Evolutionary conservation across 64 coral and sea anemone species (phyloP).

Genomic region (Anthopleura sola): DNA sequence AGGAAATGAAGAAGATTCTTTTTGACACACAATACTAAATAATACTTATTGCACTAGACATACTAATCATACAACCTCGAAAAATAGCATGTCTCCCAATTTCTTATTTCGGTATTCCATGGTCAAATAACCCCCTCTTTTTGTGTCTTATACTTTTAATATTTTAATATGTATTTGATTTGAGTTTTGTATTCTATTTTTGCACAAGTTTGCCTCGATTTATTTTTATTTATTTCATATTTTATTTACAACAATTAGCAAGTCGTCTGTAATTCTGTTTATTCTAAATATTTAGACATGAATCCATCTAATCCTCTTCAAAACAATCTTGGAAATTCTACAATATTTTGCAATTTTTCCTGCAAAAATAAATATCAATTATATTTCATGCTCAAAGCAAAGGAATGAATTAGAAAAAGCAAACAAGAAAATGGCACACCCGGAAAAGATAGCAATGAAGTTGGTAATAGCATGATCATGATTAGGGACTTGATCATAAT

Average conservation of each 20-base stretch:
- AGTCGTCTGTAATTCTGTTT: background rate
- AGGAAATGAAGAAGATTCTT: background rate
- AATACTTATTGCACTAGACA: background rate
- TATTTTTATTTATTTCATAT: background rate
- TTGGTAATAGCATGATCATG: too few species aligned
- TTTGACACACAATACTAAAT: background rate
- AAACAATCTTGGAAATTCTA: background rate
- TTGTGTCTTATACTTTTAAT: too few species aligned
- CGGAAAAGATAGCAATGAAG: background rate
- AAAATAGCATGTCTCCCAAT: background rate
- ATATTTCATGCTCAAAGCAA: background rate
- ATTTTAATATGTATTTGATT: too few species aligned
- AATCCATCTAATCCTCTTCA: background rate
- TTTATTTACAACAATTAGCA: background rate
- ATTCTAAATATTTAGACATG: constrained; percentile 3
- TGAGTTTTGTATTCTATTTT: background rate
- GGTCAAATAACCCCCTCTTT: background rate
- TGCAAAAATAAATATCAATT: background rate
- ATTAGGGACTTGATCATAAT: background rate
- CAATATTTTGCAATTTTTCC: background rate
- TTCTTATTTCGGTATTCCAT: background rate
- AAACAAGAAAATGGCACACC: background rate
- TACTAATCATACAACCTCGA: background rate
- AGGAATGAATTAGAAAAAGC: background rate
- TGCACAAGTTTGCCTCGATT: background rate